A percentile compares a stretch with the other conserved stretches of the same genome.
Evolutionary conservation across 2,888 invertebrate species (phyloP).

Genomic region (Luperina nickerlii): DNA sequence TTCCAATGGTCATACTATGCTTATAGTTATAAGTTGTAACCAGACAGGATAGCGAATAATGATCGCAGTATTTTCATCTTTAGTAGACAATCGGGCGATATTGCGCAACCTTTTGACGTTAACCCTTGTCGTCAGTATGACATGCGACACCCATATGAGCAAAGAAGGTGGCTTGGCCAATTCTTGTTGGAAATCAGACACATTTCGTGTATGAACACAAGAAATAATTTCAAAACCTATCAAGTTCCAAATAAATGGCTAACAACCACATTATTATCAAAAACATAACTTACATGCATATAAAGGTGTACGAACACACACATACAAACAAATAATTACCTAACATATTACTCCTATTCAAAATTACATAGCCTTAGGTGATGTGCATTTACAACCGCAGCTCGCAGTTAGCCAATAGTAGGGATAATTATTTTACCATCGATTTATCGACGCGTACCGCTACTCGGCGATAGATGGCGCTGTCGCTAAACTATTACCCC

Average conservation of each 20-base stretch:
- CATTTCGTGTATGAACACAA: neutral
- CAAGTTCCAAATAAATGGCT: constrained; percentile 21
- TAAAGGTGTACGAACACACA: constrained; percentile 17
- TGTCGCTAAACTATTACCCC: constrained; percentile 67
- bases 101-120: too few species aligned
- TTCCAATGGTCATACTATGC: neutral
- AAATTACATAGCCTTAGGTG: constrained; percentile 77
- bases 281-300: constrained; percentile 26
- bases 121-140: too few species aligned
- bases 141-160: neutral
- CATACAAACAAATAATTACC: constrained; percentile 55
- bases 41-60: neutral
- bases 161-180: neutral
- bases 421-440: constrained; percentile 74
- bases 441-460: constrained; percentile 78
- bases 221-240: neutral
- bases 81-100: neutral
- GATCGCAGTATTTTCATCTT: neutral
- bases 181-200: neutral
- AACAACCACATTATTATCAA: constrained; percentile 28
- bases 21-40: neutral
- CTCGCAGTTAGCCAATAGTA: constrained; percentile 61
- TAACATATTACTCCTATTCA: constrained; percentile 66
- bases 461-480: constrained; percentile 85
- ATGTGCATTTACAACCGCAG: constrained; percentile 48